A percentile compares a stretch with the other conserved stretches of the same genome.
Evolutionary conservation across 2,888 invertebrate genomes (phyloP).

Genomic region (Dyspetes luteomarginatus): DNA sequence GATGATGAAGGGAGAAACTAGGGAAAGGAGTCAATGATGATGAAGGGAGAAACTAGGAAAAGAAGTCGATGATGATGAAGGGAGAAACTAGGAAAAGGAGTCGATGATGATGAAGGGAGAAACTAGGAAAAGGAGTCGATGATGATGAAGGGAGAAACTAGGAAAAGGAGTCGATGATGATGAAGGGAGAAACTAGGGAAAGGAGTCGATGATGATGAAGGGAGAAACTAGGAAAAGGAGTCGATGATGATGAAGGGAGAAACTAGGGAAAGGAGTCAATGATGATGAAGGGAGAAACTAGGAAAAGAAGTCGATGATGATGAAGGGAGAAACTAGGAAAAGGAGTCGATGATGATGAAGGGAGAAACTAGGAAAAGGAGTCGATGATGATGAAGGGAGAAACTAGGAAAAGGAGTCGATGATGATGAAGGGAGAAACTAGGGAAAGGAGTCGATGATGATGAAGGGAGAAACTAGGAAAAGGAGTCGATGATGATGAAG

Average conservation of each 20-base stretch:
- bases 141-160: neutral
- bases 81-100: neutral
- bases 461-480: neutral
- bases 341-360: too few species aligned
- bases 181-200: neutral
- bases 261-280: neutral
- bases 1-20: neutral
- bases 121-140: neutral
- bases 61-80: too few species aligned
- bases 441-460: too few species aligned
- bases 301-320: too few species aligned
- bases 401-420: neutral
- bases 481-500: too few species aligned
- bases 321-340: neutral
- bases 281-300: neutral
- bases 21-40: too few species aligned
- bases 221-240: neutral
- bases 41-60: neutral
- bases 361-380: neutral
- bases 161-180: too few species aligned
- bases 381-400: neutral
- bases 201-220: too few species aligned
- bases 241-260: neutral
- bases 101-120: neutral
- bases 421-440: neutral